These are phyloP conservation scores for Dryas iulia DNA, from an alignment of 1,140 invertebrate species.

Conservation along the genomic window DNA sequence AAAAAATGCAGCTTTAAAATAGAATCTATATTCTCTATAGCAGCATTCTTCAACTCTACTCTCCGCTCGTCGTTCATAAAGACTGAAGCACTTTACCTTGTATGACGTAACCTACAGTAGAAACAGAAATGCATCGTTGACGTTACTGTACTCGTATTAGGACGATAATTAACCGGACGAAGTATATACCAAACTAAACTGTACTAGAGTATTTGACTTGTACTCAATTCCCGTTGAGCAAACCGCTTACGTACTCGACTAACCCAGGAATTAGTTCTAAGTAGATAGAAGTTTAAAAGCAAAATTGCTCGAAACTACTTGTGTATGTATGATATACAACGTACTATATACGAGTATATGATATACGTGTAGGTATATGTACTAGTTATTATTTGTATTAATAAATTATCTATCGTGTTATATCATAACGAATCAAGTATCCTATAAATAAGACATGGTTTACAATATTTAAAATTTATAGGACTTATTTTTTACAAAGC, in stretches of 20 bases:
- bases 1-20: too few species aligned
- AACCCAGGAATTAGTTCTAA: slow-evolving; percentile 6
- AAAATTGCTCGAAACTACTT: background rate
- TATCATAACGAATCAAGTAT: too few species aligned
- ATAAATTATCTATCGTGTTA: too few species aligned
- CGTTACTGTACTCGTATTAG: slow-evolving; percentile 1
- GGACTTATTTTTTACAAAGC: too few species aligned
- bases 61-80: too few species aligned
- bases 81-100: background rate
- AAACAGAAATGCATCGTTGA: slow-evolving; percentile 5
- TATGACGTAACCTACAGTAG: background rate
- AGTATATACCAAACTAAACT: background rate
- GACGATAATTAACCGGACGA: background rate
- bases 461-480: too few species aligned
- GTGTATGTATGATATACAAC: background rate
- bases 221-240: slow-evolving; percentile 11
- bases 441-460: too few species aligned
- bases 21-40: too few species aligned
- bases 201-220: slow-evolving; percentile 15
- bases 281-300: slow-evolving; percentile 9
- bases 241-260: slow-evolving; percentile 10
- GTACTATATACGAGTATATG: background rate
- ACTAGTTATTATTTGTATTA: too few species aligned
- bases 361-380: background rate
- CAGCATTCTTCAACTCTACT: too few species aligned